Evolutionary conservation across 2,797 vertebrate species (phyloP).

Genomic region (Micropoecilia bifurca): DNA sequence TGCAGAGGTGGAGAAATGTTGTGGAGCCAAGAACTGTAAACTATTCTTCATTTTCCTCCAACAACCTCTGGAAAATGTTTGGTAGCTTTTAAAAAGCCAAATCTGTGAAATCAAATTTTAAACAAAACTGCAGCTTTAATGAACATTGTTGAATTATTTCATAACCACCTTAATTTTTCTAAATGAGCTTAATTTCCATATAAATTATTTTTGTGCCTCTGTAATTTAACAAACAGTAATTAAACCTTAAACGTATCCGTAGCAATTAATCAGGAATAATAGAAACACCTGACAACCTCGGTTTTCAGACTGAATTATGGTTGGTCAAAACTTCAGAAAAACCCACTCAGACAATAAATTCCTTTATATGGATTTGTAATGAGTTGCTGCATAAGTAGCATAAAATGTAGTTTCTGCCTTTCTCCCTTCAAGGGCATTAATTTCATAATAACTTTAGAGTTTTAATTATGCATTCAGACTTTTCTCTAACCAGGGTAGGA

Average conservation of each 20-base stretch:
- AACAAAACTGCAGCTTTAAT: constrained; percentile 20
- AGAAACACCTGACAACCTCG: background rate
- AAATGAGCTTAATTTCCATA: constrained; percentile 32
- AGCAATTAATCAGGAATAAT: constrained; percentile 6
- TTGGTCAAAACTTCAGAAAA: background rate
- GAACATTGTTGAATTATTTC: constrained; percentile 35
- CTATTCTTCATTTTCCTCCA: background rate
- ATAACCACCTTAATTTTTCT: constrained; percentile 29
- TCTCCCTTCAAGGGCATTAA: background rate
- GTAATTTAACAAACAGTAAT: constrained; percentile 43
- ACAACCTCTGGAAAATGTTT: background rate
- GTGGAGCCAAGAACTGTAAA: background rate
- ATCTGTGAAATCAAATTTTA: constrained; percentile 8
- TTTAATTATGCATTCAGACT: background rate
- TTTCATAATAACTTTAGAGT: background rate
- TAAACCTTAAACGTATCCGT: constrained; percentile 22
- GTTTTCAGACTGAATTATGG: background rate
- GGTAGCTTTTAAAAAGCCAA: constrained; percentile 3
- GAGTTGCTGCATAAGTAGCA: background rate
- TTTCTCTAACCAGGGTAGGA: background rate
- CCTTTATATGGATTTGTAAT: background rate
- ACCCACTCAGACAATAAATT: background rate
- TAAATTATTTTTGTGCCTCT: constrained; percentile 36
- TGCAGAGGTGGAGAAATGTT: background rate
- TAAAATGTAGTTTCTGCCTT: background rate